phyloP scores from a whole-genome alignment of 2,888 invertebrate genomes.

The Cephus pygmeus region DNA sequence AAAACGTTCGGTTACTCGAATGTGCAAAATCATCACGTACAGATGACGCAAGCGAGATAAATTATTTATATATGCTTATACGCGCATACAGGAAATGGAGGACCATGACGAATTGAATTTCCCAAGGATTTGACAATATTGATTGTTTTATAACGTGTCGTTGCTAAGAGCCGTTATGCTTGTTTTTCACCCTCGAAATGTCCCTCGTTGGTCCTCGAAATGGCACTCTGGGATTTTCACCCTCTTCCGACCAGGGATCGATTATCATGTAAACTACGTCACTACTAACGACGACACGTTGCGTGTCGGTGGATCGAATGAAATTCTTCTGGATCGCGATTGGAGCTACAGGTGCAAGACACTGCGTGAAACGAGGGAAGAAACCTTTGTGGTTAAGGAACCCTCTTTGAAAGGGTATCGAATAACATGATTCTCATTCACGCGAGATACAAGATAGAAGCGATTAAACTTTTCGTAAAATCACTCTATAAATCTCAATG shows the following conservation, averaged over 20 bases:
- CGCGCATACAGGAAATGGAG: not conserved
- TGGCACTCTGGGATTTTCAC: not conserved
- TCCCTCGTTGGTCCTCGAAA: not conserved
- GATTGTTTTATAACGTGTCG: conserved; percentile 5
- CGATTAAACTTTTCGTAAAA: not conserved
- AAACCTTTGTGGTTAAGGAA: not conserved
- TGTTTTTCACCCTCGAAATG: not conserved
- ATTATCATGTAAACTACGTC: conserved; percentile 8
- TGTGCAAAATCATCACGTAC: not conserved
- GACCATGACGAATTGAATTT: conserved; percentile 1
- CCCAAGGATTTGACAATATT: not conserved
- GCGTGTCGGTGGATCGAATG: not conserved
- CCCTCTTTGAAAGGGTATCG: not conserved
- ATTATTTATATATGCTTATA: not conserved
- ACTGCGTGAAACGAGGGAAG: not conserved
- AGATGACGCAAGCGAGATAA: not conserved
- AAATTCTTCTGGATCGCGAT: not conserved
- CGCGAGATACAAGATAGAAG: not conserved
- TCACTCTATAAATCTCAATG: not conserved
- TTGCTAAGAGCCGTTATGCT: not conserved
- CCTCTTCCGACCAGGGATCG: not conserved
- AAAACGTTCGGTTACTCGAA: not conserved
- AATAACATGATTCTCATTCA: not conserved
- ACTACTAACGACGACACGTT: not conserved
- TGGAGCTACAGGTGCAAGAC: not conserved